Evolutionary conservation across 1,140 invertebrate genomes (phyloP).

Genomic region (Bombus haemorrhoidalis): DNA sequence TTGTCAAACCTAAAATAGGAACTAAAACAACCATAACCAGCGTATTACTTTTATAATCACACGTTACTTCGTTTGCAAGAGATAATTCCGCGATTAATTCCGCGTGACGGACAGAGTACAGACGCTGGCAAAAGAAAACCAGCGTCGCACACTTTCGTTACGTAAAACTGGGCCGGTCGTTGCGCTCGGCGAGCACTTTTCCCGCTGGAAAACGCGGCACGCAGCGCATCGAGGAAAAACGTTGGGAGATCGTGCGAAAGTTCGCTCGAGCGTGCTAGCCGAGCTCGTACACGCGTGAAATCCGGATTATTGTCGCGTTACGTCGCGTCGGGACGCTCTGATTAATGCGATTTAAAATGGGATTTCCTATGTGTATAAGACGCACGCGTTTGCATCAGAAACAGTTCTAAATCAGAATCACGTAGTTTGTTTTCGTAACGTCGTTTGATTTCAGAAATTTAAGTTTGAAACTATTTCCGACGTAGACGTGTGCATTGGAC

Average conservation of each 20-base stretch:
- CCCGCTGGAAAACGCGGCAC: slow-evolving; percentile 21
- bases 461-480: no score
- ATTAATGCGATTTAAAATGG: slow-evolving; percentile 14
- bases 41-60: neutral
- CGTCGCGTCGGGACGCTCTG: neutral
- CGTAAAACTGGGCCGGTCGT: slow-evolving; percentile 41
- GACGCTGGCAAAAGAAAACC: slow-evolving; percentile 2
- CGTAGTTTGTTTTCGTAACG: no score
- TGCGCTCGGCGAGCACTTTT: slow-evolving; percentile 13
- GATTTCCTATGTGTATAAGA: no score
- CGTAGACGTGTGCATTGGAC: no score
- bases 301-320: slow-evolving; percentile 12
- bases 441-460: no score
- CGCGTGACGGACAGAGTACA: neutral
- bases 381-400: no score
- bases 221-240: neutral
- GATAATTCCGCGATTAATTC: neutral
- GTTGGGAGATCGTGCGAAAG: slow-evolving; percentile 32
- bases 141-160: slow-evolving; percentile 21
- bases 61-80: neutral
- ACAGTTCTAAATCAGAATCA: no score
- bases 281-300: neutral
- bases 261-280: neutral
- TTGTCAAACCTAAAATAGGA: neutral
- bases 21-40: no score